Conservation (phyloP, 2,113 vertebrate species). For the Hippopotamus amphibius region DNA sequence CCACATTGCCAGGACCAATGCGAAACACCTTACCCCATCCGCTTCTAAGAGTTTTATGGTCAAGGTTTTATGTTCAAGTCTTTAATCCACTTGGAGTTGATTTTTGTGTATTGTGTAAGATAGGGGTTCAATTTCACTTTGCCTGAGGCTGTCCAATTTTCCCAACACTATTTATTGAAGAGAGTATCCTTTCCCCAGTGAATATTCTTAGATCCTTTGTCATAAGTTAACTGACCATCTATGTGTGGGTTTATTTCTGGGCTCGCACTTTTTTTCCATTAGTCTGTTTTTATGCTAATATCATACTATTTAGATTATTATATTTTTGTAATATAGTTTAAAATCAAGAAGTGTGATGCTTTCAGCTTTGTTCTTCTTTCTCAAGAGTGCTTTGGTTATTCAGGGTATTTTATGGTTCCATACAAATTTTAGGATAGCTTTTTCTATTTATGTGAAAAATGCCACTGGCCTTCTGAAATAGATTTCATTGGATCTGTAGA, state of each 20-base stretch:
- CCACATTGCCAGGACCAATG: neutral
- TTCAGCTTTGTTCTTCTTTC: neutral
- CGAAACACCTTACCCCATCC: neutral
- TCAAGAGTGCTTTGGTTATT: neutral
- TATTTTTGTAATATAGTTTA: neutral
- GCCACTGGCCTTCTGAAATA: neutral
- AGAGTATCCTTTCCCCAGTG: neutral
- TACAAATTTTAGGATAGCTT: neutral
- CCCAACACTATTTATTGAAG: neutral
- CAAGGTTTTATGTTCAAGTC: neutral
- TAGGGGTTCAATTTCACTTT: too few species aligned
- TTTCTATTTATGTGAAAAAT: neutral
- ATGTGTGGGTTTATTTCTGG: neutral
- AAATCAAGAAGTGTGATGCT: neutral
- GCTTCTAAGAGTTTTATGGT: neutral
- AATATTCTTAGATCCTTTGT: neutral
- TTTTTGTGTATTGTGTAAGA: neutral
- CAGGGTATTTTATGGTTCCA: neutral
- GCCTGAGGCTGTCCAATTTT: neutral
- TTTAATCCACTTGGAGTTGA: neutral
- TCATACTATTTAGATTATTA: neutral
- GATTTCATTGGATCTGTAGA: neutral
- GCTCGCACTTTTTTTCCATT: neutral
- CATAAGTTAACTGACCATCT: neutral
- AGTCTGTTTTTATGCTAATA: neutral